Base-by-base conservation (phyloP, 2,113 vertebrate genomes). In the Varanus salvator region DNA sequence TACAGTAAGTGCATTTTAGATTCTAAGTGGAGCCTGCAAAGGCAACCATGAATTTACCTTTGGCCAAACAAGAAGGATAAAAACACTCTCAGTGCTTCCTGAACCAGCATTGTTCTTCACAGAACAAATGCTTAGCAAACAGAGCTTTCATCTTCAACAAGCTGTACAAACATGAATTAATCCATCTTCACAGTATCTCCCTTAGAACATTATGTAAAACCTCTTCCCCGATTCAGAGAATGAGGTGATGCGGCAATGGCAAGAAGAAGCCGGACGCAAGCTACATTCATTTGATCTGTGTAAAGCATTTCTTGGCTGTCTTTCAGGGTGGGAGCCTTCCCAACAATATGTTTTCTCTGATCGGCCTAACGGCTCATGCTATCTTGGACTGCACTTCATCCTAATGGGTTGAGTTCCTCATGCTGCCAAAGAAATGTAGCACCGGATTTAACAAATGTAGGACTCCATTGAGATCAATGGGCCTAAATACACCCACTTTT, bases 81-180 rank as follows among this genome's bases (percentile, higher is more conserved):
- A 86, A 86, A 54, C 69, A 86, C 48, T 86, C 50, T 50, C 57
- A 83, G 19, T 0, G 31, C 66, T 64, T 68, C 9, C 23, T 12
- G 21, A 34, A 88, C 52, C 31, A 74, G 50, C 29, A 69, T 94
- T 91, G 91, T 64, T 69, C n/a, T 91, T 78, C 69, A 44, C 68
- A 23, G 78, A 88, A 93, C 6, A 8, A 74, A 54, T 84, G 64
- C 15, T 89, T 85, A 83, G 2, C 54, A 92, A 93, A 72, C 1
- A 91, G 15, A 90, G 15, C 76, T 84, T 38, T 80, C 34, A 54
- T 80, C 90, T 88, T 87, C 77, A 89, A 88, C 88, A 38, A 87
- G 29, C 81, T 87, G 54, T 88, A 75, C 15, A 89, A 92, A 83
- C 0, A 1, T 88, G 80, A 87, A 72, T 48, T 82, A 84, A 89